Evolutionary conservation across 2,113 vertebrate genomes (phyloP).

Genomic region (Tachysurus fulvidraco): DNA sequence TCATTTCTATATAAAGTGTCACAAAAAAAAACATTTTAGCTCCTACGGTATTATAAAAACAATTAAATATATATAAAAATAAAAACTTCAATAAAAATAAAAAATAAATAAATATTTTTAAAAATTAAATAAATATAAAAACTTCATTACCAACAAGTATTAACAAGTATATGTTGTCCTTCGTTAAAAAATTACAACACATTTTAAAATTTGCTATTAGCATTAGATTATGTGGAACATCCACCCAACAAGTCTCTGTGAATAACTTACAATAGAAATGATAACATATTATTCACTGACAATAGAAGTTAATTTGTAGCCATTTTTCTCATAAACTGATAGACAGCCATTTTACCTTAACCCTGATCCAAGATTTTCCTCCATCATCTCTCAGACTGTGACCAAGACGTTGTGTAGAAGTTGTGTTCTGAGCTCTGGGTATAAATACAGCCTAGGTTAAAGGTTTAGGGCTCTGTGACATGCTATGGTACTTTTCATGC

Average conservation of each 20-base stretch:
- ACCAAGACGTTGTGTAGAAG: constrained; percentile 29
- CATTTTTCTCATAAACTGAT: neutral
- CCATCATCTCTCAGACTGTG: constrained; percentile 65
- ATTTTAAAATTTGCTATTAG: neutral
- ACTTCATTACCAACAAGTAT: neutral
- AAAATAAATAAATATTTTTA: too few species aligned
- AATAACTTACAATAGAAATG: neutral
- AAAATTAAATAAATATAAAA: too few species aligned
- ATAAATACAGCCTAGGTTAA: neutral
- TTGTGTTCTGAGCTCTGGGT: neutral
- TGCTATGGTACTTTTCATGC: constrained; percentile 59
- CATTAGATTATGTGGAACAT: neutral
- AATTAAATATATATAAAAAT: too few species aligned
- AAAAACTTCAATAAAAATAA: too few species aligned
- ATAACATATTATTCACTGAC: neutral
- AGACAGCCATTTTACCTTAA: constrained; percentile 62
- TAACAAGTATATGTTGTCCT: neutral
- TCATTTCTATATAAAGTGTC: neutral
- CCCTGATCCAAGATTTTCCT: constrained; percentile 64
- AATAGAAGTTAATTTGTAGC: neutral
- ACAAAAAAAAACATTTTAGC: neutral
- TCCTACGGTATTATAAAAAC: neutral
- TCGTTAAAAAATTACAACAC: neutral
- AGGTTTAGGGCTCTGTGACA: constrained; percentile 9
- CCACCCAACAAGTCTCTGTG: neutral